Percentiles rank a stretch among this genome's conserved stretches.
Conservation (phyloP, 2,797 vertebrate species). For the Sebastes hopkinsi region DNA sequence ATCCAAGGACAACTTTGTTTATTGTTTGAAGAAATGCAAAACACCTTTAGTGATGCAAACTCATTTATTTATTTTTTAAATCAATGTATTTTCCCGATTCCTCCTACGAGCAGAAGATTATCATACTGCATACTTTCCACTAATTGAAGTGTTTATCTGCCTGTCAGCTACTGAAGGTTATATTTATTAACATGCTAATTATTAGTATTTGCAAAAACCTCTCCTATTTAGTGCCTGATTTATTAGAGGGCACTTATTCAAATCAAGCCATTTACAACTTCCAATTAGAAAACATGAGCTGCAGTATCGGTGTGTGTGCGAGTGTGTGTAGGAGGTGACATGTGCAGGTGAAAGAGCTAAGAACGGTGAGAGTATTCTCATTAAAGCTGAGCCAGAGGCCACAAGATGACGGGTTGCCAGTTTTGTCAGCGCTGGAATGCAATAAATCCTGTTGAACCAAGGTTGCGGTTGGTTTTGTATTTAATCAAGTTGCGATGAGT, state of each 20-base stretch:
- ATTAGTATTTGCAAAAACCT: slow-evolving; percentile 19
- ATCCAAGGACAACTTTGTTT: not conserved
- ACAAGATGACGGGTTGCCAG: slow-evolving; percentile 39
- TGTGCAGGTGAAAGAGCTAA: slow-evolving; percentile 32
- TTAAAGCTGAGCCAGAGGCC: slow-evolving; percentile 53
- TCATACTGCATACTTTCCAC: not conserved
- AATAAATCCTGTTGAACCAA: slow-evolving; percentile 53
- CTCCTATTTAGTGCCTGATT: slow-evolving; percentile 14
- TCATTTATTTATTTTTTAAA: not conserved
- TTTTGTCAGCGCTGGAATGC: slow-evolving; percentile 58
- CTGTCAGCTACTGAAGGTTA: not conserved
- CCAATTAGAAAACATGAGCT: slow-evolving; percentile 24
- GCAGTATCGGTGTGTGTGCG: not conserved
- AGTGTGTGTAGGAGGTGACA: not conserved
- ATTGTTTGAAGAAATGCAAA: not conserved
- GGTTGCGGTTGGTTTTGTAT: slow-evolving; percentile 34
- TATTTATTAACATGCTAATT: slow-evolving; percentile 20
- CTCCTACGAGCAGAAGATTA: not conserved
- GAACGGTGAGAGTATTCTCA: slow-evolving; percentile 25
- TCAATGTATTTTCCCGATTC: not conserved
- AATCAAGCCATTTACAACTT: slow-evolving; percentile 21
- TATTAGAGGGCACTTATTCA: slow-evolving; percentile 28
- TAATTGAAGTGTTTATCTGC: not conserved
- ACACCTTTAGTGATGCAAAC: not conserved
- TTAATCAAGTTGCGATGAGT: slow-evolving; percentile 36